Conservation (phyloP, 2,113 vertebrate genomes). For the Campylomormyrus numenius region DNA sequence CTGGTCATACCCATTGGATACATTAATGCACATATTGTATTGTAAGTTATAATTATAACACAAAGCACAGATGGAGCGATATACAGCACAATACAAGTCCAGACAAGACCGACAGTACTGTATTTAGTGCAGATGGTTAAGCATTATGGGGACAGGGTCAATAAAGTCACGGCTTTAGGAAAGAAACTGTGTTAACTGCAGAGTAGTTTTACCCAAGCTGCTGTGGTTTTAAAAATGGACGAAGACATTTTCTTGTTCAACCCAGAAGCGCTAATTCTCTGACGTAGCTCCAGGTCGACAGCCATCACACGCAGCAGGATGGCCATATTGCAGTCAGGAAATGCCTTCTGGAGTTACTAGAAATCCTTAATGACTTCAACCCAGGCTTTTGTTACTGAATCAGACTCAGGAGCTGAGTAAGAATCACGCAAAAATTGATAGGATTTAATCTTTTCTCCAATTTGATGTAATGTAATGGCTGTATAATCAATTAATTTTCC, state of each 20-base stretch:
- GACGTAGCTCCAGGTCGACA: background rate
- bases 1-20: background rate
- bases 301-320: background rate
- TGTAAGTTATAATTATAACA: background rate
- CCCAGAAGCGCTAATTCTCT: background rate
- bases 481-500: background rate
- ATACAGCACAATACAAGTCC: background rate
- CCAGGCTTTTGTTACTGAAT: background rate
- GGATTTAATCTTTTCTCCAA: background rate
- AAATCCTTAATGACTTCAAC: background rate
- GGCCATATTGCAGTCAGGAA: background rate
- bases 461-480: background rate
- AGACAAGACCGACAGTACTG: background rate
- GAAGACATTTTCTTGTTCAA: background rate
- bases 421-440: background rate
- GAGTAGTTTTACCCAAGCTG: background rate
- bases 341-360: background rate
- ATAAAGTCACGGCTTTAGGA: background rate
- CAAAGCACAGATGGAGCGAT: background rate
- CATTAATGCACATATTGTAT: background rate
- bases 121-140: background rate
- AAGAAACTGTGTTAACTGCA: background rate
- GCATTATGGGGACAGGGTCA: background rate
- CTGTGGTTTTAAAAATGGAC: background rate
- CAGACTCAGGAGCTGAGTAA: background rate